Evolutionary conservation across 2,113 vertebrate genomes (phyloP).

Genomic region (Labeo rohita): DNA sequence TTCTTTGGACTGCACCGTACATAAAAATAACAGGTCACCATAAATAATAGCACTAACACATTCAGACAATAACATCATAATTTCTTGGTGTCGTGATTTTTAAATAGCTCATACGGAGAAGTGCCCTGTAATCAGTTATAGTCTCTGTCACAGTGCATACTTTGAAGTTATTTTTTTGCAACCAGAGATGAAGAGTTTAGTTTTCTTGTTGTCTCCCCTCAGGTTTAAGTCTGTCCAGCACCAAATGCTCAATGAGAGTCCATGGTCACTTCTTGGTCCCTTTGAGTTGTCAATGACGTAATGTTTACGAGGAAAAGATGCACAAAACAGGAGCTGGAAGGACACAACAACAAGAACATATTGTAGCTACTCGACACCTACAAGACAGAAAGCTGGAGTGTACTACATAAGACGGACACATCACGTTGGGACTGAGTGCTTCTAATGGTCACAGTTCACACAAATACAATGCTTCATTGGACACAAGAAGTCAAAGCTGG

Average conservation of each 20-base stretch:
- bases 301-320: background rate
- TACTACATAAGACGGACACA: slow-evolving; percentile 10
- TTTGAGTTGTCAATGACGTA: background rate
- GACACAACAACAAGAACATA: slow-evolving; percentile 24
- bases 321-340: slow-evolving; percentile 25
- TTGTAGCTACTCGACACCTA: background rate
- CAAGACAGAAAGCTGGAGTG: slow-evolving; percentile 28
- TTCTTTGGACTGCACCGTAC: slow-evolving; percentile 71
- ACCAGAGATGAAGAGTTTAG: slow-evolving; percentile 11
- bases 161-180: background rate
- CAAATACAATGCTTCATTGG: slow-evolving; percentile 17
- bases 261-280: slow-evolving; percentile 26
- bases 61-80: slow-evolving; percentile 76
- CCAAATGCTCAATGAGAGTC: slow-evolving; percentile 6
- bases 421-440: background rate
- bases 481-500: slow-evolving; percentile 16
- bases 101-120: slow-evolving; percentile 71
- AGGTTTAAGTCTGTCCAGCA: slow-evolving; percentile 13
- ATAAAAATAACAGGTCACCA: slow-evolving; percentile 71
- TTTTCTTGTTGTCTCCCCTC: slow-evolving; percentile 1
- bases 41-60: slow-evolving; percentile 80
- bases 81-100: slow-evolving; percentile 70
- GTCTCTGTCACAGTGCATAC: slow-evolving; percentile 28
- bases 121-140: slow-evolving; percentile 34
- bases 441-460: slow-evolving; percentile 5